phyloP scores from a whole-genome alignment of 2,888 invertebrate genomes.

The Crematogaster levior region DNA sequence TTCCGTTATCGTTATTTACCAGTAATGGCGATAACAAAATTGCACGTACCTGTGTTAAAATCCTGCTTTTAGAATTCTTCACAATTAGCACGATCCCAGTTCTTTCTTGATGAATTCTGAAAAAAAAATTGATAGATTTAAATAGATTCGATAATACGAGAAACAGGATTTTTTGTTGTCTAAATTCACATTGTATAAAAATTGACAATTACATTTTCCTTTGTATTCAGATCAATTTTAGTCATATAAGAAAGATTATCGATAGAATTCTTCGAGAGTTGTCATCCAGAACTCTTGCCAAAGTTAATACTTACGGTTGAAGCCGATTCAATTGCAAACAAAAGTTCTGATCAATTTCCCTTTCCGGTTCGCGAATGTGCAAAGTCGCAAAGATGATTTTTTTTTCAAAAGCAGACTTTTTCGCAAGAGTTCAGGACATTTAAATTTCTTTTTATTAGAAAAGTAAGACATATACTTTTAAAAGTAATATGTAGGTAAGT shows the following conservation, averaged over 20 bases:
- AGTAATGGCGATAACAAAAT: slow-evolving; percentile 1
- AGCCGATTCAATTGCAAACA: slow-evolving; percentile 46
- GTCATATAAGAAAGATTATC: slow-evolving; percentile 29
- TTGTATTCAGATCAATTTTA: slow-evolving; percentile 30
- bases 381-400: not conserved
- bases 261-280: not conserved
- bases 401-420: not conserved
- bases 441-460: slow-evolving; percentile 20
- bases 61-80: not conserved
- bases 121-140: not conserved
- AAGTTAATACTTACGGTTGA: slow-evolving; percentile 42
- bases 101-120: not conserved
- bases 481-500: not conserved
- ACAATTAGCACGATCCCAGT: not conserved
- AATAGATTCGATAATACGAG: not conserved
- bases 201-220: slow-evolving; percentile 3
- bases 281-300: slow-evolving; percentile 27
- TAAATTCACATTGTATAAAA: not conserved
- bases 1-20: slow-evolving; percentile 6
- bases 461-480: not conserved
- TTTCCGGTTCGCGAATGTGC: slow-evolving; percentile 32
- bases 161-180: not conserved
- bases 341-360: slow-evolving; percentile 46
- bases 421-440: not conserved
- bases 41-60: not conserved